A percentile compares a stretch with the other conserved stretches of the same genome.
phyloP scores from a whole-genome alignment of 2,888 invertebrate genomes.

The Phorcus lineatus region DNA sequence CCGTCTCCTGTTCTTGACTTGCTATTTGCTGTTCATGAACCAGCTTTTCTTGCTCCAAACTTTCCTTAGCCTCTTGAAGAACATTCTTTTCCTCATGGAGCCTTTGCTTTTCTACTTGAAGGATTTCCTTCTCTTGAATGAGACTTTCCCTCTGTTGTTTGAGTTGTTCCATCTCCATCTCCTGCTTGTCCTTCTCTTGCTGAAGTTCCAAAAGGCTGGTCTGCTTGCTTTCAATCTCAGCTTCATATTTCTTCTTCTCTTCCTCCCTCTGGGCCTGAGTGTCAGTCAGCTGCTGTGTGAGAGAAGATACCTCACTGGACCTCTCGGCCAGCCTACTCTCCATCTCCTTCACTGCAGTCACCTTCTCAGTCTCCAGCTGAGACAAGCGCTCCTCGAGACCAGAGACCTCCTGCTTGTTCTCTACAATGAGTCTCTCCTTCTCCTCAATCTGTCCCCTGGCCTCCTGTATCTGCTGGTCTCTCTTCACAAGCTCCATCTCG shows the following conservation, averaged over 20 bases:
- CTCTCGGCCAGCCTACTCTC: not conserved
- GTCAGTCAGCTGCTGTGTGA: not conserved
- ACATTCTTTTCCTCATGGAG: not conserved
- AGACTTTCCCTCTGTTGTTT: not conserved
- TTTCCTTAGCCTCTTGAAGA: not conserved
- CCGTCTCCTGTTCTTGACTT: not conserved
- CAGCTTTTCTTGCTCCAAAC: not conserved
- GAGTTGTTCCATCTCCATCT: slow-evolving; percentile 24
- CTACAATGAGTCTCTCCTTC: slow-evolving; percentile 36
- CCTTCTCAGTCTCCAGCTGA: not conserved
- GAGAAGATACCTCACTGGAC: not conserved
- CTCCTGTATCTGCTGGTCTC: slow-evolving; percentile 30
- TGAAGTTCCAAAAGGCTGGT: slow-evolving; percentile 13
- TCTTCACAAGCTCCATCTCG: not conserved
- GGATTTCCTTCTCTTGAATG: not conserved
- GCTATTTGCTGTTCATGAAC: not conserved
- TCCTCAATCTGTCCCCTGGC: slow-evolving; percentile 43
- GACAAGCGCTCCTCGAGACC: not conserved
- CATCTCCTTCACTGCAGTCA: slow-evolving; percentile 2
- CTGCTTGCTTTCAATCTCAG: slow-evolving; percentile 36
- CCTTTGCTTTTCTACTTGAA: not conserved
- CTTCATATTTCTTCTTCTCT: slow-evolving; percentile 16
- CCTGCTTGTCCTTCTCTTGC: slow-evolving; percentile 25
- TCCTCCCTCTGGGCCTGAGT: not conserved
- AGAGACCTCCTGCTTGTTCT: not conserved